These are phyloP conservation scores for Eristalinus aeneus DNA, from an alignment of 2,888 invertebrate species.

Conservation along the genomic window DNA sequence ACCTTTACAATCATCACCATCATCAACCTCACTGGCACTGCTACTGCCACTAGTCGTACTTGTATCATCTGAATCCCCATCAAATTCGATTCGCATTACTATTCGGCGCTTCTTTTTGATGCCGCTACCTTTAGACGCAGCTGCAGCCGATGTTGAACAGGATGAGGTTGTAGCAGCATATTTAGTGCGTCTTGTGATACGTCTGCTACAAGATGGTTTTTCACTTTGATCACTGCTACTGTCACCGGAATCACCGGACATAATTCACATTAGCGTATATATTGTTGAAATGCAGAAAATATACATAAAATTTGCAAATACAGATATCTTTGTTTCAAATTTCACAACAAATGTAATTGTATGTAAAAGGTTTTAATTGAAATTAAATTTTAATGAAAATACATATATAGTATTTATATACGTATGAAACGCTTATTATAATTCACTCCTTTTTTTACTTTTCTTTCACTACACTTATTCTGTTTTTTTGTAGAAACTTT, in stretches of 20 bases:
- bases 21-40: conserved; percentile 63
- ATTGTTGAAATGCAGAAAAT: conserved; percentile 59
- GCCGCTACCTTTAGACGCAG: neutral
- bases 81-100: conserved; percentile 79
- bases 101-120: conserved; percentile 76
- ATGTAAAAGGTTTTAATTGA: conserved; percentile 47
- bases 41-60: conserved; percentile 62
- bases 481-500: conserved; percentile 50
- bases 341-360: conserved; percentile 48
- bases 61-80: conserved; percentile 75
- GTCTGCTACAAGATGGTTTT: conserved; percentile 72
- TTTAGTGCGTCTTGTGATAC: conserved; percentile 53
- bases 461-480: conserved; percentile 68
- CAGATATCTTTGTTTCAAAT: conserved; percentile 23
- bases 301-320: conserved; percentile 69
- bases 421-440: conserved; percentile 44
- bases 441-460: conserved; percentile 33
- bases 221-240: conserved; percentile 73
- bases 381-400: conserved; percentile 48
- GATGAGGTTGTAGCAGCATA: conserved; percentile 32
- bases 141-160: neutral
- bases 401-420: conserved; percentile 26
- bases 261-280: conserved; percentile 71
- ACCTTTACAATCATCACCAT: conserved; percentile 64
- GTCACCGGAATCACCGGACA: conserved; percentile 75